Evolutionary conservation across 2,797 vertebrate genomes (phyloP).

Genomic region (Aulostomus chinensis): DNA sequence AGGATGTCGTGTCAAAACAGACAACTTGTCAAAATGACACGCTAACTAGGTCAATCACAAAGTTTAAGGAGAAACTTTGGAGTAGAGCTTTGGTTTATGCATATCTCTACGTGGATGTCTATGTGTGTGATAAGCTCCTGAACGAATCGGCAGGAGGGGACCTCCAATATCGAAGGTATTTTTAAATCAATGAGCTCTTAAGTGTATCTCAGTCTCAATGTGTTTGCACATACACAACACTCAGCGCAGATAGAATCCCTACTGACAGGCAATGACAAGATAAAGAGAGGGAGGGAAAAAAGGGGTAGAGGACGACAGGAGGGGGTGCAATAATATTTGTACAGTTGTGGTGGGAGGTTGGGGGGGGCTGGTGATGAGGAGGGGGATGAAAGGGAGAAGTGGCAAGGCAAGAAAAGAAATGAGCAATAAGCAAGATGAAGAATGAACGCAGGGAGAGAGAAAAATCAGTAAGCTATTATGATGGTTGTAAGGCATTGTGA

Average conservation of each 20-base stretch:
- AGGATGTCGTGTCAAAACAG: constrained; percentile 81
- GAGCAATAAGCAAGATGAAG: constrained; percentile 70
- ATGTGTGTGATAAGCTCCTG: constrained; percentile 69
- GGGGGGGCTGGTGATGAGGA: constrained; percentile 3
- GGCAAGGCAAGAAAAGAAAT: constrained; percentile 70
- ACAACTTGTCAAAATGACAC: constrained; percentile 76
- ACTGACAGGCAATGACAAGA: constrained; percentile 83
- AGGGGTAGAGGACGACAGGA: constrained; percentile 66
- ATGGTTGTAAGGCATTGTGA: constrained; percentile 44
- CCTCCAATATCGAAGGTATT: constrained; percentile 83
- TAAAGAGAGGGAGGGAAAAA: constrained; percentile 73
- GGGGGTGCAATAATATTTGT: constrained; percentile 78
- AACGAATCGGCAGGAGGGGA: constrained; percentile 76
- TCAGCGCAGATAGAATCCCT: constrained; percentile 76
- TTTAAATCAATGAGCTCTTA: constrained; percentile 85
- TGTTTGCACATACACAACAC: constrained; percentile 70
- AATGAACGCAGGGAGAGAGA: constrained; percentile 62
- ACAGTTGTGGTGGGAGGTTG: constrained; percentile 59
- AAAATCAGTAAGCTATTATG: constrained; percentile 44
- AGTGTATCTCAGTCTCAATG: constrained; percentile 78
- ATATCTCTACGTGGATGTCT: constrained; percentile 61
- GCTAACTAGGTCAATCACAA: constrained; percentile 84
- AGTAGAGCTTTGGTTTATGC: constrained; percentile 75
- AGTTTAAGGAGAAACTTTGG: constrained; percentile 81
- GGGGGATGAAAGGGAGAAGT: constrained; percentile 58